Evolutionary conservation across 2,113 vertebrate genomes (phyloP).

Genomic region (Copsychus sechellarum): DNA sequence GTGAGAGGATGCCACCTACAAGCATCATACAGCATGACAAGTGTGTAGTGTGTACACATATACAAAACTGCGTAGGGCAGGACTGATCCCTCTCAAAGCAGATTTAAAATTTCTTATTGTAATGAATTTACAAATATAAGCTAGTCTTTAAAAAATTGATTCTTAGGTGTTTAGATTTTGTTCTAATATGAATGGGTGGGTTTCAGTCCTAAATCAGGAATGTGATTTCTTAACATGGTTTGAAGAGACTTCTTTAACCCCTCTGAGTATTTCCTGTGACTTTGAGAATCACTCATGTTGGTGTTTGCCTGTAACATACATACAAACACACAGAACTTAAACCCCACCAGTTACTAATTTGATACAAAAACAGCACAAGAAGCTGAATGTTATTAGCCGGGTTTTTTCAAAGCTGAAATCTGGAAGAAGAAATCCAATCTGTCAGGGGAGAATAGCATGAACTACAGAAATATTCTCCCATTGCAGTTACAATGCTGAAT

Average conservation of each 20-base stretch:
- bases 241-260: neutral
- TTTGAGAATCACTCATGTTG: neutral
- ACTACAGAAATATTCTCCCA: accelerated
- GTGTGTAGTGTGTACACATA: too few species aligned
- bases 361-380: neutral
- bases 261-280: neutral
- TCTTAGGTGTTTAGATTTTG: neutral
- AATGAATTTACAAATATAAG: neutral
- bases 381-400: neutral
- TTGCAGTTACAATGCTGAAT: neutral
- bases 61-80: neutral
- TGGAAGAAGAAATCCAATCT: neutral
- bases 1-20: neutral
- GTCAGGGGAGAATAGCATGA: neutral
- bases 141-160: neutral
- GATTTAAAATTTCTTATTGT: neutral
- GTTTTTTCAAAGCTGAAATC: neutral
- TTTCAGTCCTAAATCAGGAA: neutral
- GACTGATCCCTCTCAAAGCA: neutral
- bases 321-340: neutral
- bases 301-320: neutral
- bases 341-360: neutral
- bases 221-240: neutral
- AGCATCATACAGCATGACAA: neutral
- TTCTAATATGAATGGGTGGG: neutral